Evolutionary conservation across 2,797 vertebrate genomes (phyloP), one percentile per base, ranked within the genome.

Genomic region (Pangasius macronema): DNA sequence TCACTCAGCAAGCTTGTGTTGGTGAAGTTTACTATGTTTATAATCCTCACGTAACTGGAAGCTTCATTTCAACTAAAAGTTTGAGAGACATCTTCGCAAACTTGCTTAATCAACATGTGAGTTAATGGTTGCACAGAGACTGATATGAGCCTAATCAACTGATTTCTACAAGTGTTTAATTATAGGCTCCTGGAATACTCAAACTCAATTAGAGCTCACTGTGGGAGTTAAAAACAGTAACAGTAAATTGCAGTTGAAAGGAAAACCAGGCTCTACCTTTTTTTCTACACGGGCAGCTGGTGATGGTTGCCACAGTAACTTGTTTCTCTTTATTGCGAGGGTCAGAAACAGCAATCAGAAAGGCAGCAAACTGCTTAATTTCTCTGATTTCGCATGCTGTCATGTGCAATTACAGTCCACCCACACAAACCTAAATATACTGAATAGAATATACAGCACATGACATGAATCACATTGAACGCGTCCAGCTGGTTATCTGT

Each of bases 301-400:
- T 85, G 86, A 88, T 89, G 68, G 92, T 92, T 92, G 85, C 92
- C 87, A 92, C 42, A 86, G 91, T 86, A 91, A 93, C 92, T 55
- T 61, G 81, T 82, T 51, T 79, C 77, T 88, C 86, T 76, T 89
- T 75, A 73, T 87, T 86, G 88, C 84, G 65, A 86, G 85, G 86
- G 87, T 88, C 91, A 83, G 79, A 73, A 53, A 73, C 86, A 55
- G 79, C 92, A 90, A 86, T 91, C 90, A 88, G 85, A 81, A 87
- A 89, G 82, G 68, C 88, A 88, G 83, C 84, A 90, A 90, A 90
- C 85, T 88, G 85, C 42, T 55, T 72, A 82, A 87, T 89, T 90
- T 87, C 82, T 59, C 67, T 82, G 81, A 87, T 91, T 92, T 88
- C 49, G 57, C 87, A 85, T 67, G 84, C 85, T n/a, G 86, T 73